Evolutionary conservation across 2,113 vertebrate genomes (phyloP), one percentile per base, ranked within the genome.

Genomic region (Coreoperca whiteheadi): DNA sequence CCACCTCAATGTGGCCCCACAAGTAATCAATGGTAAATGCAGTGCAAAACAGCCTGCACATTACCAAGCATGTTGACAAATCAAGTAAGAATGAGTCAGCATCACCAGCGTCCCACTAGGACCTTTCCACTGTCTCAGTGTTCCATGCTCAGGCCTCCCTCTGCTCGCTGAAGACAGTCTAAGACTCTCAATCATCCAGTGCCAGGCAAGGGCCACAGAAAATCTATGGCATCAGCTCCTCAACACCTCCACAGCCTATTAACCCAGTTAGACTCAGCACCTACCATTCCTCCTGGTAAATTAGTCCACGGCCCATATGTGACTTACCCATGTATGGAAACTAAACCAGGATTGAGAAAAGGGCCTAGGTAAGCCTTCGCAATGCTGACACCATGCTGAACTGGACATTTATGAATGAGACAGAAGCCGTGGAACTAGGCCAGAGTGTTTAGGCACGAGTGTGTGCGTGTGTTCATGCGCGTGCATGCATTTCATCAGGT

Each of bases 321-420:
- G 81, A 85, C 84, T 83, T 67, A 79, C 28, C 83, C 61, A 25
- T 1, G 54, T 30, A 34, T 20, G 61, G 59, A 80, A 82, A 66
- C 56, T 64, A 50, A 86, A 79, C 69, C 82, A 69, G 77, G 69
- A 32, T 30, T 23, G 37, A 81, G 68, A 66, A 89, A 89, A 83
- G 6, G 6, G 82, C 84, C 61, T 51, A 2, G 30, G 81, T 91
- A 87, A 93, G 88, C 89, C 80, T 50, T 79, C 85, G 77, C 50
- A 21, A 21, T 79, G 78, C 81, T 51, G 88, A 90, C 84, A 82
- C 59, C 41, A 43, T 61, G 57, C 61, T 78, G 41, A 64, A 84
- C 56, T 39, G 79, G 88, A 90, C 83, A 57, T 70, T 88, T 89
- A 94, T 74, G 88, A 90, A 94, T 91, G 91, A 90, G 90, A 84